phyloP scores from a whole-genome alignment of 2,797 vertebrate species.

The Chaenodraco wilsoni region DNA sequence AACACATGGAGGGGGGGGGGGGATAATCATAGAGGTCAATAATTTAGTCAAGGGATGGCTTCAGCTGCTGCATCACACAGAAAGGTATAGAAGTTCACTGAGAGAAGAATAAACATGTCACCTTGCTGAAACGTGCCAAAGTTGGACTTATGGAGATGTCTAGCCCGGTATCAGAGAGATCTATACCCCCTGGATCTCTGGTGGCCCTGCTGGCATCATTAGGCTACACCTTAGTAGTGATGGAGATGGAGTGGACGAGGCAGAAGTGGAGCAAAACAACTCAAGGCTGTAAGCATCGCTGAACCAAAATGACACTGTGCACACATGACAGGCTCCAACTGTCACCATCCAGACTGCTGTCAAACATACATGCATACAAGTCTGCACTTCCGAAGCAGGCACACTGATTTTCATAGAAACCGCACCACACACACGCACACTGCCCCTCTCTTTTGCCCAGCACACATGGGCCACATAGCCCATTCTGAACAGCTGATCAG shows the following conservation, averaged over 20 bases:
- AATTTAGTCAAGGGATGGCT: slow-evolving; percentile 16
- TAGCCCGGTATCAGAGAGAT: slow-evolving; percentile 47
- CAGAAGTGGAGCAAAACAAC: slow-evolving; percentile 64
- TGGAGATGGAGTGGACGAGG: slow-evolving; percentile 70
- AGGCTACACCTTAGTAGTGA: slow-evolving; percentile 60
- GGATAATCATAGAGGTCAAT: slow-evolving; percentile 22
- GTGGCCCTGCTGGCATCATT: slow-evolving; percentile 70
- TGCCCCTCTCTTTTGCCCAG: too few species aligned
- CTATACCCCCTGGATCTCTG: slow-evolving; percentile 58
- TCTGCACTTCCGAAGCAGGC: slow-evolving; percentile 51
- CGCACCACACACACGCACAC: slow-evolving; percentile 28
- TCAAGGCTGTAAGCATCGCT: slow-evolving; percentile 54
- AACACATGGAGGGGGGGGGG: slow-evolving; percentile 2
- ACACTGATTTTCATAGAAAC: slow-evolving; percentile 49
- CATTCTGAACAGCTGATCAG: slow-evolving; percentile 70
- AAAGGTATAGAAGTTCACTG: slow-evolving; percentile 23
- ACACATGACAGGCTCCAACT: slow-evolving; percentile 18
- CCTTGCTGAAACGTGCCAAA: slow-evolving; percentile 36
- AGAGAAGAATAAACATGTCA: slow-evolving; percentile 28
- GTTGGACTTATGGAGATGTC: slow-evolving; percentile 42
- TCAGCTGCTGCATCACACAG: slow-evolving; percentile 27
- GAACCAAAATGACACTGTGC: slow-evolving; percentile 31
- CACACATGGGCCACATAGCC: slow-evolving; percentile 46
- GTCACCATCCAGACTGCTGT: slow-evolving; percentile 38
- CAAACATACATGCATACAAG: slow-evolving; percentile 44